Evolutionary conservation across 1,140 invertebrate species (phyloP).

Genomic region (Lucilia sericata): DNA sequence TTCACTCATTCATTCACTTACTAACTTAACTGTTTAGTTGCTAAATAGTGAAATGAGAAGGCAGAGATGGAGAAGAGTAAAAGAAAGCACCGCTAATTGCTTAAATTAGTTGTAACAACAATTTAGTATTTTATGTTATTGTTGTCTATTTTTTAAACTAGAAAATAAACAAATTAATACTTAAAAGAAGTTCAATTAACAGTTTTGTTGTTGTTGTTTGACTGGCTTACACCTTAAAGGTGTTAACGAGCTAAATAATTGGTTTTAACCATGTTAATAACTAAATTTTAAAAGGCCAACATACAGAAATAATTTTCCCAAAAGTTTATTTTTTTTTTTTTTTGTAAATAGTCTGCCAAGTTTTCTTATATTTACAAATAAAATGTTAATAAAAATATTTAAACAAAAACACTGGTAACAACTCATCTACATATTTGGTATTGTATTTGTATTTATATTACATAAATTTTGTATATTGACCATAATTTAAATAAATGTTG

Average conservation of each 20-base stretch:
- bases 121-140: not conserved
- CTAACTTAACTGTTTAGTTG: not conserved
- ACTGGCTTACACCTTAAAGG: not conserved
- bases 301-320: too few species aligned
- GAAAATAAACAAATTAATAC: not conserved
- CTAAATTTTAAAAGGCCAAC: too few species aligned
- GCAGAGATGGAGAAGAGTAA: not conserved
- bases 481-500: too few species aligned
- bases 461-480: too few species aligned
- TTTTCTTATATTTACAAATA: too few species aligned
- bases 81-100: constrained; percentile 3
- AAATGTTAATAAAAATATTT: too few species aligned
- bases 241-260: not conserved
- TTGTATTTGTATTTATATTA: too few species aligned
- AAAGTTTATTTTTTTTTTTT: not conserved
- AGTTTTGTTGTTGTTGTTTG: not conserved
- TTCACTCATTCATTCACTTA: not conserved
- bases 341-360: not conserved
- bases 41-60: not conserved
- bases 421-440: too few species aligned
- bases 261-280: too few species aligned
- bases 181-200: constrained; percentile 10
- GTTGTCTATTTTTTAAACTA: not conserved
- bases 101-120: not conserved
- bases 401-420: too few species aligned